Conservation (phyloP, 2,113 vertebrate species). For the Rhadina sibilatrix region DNA sequence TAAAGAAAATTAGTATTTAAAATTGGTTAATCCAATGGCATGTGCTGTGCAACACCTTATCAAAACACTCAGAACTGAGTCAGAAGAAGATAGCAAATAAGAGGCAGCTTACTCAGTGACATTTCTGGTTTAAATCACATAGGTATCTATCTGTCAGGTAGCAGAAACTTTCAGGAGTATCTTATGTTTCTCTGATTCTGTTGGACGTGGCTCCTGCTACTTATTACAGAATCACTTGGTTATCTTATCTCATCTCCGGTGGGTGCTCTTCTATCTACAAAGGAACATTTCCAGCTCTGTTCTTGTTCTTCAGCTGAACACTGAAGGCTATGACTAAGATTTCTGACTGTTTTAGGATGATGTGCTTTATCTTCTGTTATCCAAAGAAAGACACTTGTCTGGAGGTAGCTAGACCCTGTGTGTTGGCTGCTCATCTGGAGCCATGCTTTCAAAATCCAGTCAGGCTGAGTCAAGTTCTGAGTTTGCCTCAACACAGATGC, state of each 20-base stretch:
- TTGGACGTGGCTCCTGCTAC: background rate
- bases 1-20: background rate
- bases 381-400: background rate
- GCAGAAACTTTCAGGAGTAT: background rate
- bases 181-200: background rate
- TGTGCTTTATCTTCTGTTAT: background rate
- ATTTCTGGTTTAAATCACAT: background rate
- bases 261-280: background rate
- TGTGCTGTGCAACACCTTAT: background rate
- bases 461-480: background rate
- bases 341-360: background rate
- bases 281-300: background rate
- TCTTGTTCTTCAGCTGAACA: background rate
- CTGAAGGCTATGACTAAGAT: background rate
- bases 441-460: background rate
- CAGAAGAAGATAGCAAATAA: background rate
- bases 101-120: background rate
- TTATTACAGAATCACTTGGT: background rate
- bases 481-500: background rate
- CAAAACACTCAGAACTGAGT: background rate
- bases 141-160: background rate
- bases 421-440: background rate
- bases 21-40: background rate
- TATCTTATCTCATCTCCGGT: background rate
- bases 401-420: background rate